A percentile compares a stretch with the other conserved stretches of the same genome.
phyloP scores from a whole-genome alignment of 2,888 invertebrate species.

The Polylopha cassiicola region DNA sequence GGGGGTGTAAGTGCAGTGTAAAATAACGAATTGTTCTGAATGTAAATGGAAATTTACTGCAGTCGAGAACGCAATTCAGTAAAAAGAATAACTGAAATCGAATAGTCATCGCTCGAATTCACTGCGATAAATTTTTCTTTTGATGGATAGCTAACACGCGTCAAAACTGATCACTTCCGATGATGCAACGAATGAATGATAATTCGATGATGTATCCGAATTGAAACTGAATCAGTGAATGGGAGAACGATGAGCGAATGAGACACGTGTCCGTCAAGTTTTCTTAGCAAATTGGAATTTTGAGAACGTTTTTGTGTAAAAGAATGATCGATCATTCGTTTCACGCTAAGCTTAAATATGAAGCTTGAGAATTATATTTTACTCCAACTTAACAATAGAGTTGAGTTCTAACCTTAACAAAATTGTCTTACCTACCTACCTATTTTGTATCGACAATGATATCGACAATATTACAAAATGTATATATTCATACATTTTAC shows the following conservation, averaged over 20 bases:
- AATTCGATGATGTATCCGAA: slow-evolving; percentile 35
- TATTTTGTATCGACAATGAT: no score
- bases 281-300: slow-evolving; percentile 4
- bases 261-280: slow-evolving; percentile 27
- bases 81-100: slow-evolving; percentile 27
- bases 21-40: neutral
- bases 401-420: no score
- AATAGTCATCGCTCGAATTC: slow-evolving; percentile 27
- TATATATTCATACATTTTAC: no score
- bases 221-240: slow-evolving; percentile 26
- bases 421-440: no score
- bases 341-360: no score
- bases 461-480: no score
- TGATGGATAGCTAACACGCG: slow-evolving; percentile 67
- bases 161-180: slow-evolving; percentile 51
- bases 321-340: neutral
- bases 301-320: neutral
- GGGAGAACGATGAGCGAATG: slow-evolving; percentile 25
- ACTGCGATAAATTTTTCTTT: slow-evolving; percentile 21
- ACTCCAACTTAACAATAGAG: no score
- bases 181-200: slow-evolving; percentile 40
- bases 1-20: slow-evolving; percentile 43
- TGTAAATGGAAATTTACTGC: no score
- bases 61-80: slow-evolving; percentile 7
- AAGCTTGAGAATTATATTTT: no score